Base-by-base conservation (phyloP, 2,113 vertebrate species). In the Podocnemis expansa region DNA sequence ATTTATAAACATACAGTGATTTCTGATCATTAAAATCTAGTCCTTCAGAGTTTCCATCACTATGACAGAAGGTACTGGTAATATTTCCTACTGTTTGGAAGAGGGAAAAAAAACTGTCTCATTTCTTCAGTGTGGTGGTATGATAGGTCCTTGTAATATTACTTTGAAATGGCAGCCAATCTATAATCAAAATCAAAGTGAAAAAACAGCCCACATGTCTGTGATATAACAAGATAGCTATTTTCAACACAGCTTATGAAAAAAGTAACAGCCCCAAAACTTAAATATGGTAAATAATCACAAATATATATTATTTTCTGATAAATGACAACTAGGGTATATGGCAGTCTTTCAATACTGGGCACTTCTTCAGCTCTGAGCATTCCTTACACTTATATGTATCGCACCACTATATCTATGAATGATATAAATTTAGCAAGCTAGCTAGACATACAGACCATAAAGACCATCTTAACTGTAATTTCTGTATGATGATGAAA, bases 381-480 rank as follows among this genome's bases (percentile, higher is more conserved):
- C 0, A 2, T 41, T 45, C 82, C 3, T 3, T 83, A 78, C 86
- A 51, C 92, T 94, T 70, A 91, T 60, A 92, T 80, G 49, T 90
- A 80, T n/a, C n/a, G 41, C 49, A 78, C 89, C 47, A 89, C 91
- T 80, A 93, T 41, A 89, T 11, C 88, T 38, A 78, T 4, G 27
- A 73, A 84, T 67, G 47, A 96, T 80, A 56, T 43, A 81, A 97
- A 92, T 38, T 89, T 34, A 82, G 67, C 83, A 89, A 96, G 75
- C 83, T 91, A 96, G 85, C 45, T 41, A 91, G 84, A 21, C 90
- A 67, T 14, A 17, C 8, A 92, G 85, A 45, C 58, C 95, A 89
- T 70, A 91, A 91, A 95, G 55, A 86, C 41, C 60, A 85, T 94
- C 95, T 94, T 86, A 89, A 95, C 89, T 96, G 95, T 91, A 87